phyloP scores from a whole-genome alignment of 2,113 vertebrate species.

The Podarcis raffonei region DNA sequence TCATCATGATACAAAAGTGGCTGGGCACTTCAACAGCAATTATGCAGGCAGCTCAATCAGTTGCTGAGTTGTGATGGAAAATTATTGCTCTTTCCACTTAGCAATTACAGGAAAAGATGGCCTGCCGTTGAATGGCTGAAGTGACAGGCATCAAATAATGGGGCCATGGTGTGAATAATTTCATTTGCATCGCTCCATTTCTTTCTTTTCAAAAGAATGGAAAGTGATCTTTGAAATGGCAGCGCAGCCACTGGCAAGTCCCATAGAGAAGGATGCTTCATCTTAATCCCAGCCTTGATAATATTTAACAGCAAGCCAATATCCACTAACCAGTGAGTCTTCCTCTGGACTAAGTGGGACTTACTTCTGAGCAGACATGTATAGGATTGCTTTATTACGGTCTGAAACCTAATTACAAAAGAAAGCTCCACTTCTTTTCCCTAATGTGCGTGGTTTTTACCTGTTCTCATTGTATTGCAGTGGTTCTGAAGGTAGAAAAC shows the following conservation, averaged over 20 bases:
- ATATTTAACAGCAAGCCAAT: neutral
- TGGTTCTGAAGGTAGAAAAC: neutral
- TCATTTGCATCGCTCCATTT: neutral
- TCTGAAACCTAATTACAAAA: neutral
- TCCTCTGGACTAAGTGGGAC: too few relatives aligned
- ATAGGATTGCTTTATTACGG: neutral
- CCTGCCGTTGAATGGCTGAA: neutral
- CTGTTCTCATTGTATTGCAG: neutral
- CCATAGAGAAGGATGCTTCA: neutral
- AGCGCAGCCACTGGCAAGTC: neutral
- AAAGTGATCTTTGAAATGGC: neutral
- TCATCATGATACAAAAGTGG: neutral
- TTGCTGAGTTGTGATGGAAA: constrained; percentile 1
- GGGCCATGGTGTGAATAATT: constrained; percentile 6
- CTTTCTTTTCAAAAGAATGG: neutral
- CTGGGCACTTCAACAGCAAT: neutral
- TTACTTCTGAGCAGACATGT: too few relatives aligned
- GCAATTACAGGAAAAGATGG: neutral
- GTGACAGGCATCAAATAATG: neutral
- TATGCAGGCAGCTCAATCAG: neutral
- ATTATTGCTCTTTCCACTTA: neutral
- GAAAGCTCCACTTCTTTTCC: neutral
- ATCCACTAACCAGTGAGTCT: too few relatives aligned
- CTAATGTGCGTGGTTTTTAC: neutral
- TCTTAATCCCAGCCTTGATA: constrained; percentile 3